Base-by-base conservation (phyloP, 2,888 invertebrate genomes). In the Busseola fusca region DNA sequence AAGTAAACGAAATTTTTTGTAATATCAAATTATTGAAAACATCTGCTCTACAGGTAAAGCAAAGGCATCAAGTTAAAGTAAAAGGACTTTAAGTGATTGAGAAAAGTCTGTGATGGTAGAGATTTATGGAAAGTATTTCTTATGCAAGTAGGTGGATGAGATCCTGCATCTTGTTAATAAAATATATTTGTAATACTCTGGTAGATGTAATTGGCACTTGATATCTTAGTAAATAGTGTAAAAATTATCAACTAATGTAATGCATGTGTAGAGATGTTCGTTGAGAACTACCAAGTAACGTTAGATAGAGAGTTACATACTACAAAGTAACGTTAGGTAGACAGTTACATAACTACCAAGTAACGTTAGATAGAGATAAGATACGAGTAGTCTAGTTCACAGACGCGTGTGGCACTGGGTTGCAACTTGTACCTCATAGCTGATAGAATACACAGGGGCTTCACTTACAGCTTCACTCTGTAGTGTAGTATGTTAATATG, bases 31-130 rank as follows among this genome's bases (percentile, higher is more conserved):
- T 72, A 77, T 77, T 81, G 66, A 81, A 69, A 60, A 72, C 57
- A 77, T 81, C 76, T 78, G 81, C 78, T 80, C 81, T 72, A 78
- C 78, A 78, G 76, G 78, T 72, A 72, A 81, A 81, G 5, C 63
- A 80, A 77, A 82, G 74, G 56, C 70, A 71, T 74, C 73, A 74
- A 78, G 69, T 78, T 82, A 72, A 70, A 81, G 16, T 81, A 57
- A 78, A 83, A 66, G 66, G 69, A 82, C 74, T 72, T 64, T 74
- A 81, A 76, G 84, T 84, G 78, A 80, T 76, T 70, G 63, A 66
- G 60, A 76, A 80, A 76, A 69, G 74, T 77, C 85, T 85, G 84
- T 85, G 85, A 85, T 85, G 64, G 75, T 76, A 77, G 67, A 73
- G 50, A 67, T 71, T 40, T 71, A 69, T 80, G 66, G 64, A 76